These are phyloP conservation scores for Tretioscincus oriximinensis DNA, from an alignment of 2,113 vertebrate genomes.

Conservation along the genomic window DNA sequence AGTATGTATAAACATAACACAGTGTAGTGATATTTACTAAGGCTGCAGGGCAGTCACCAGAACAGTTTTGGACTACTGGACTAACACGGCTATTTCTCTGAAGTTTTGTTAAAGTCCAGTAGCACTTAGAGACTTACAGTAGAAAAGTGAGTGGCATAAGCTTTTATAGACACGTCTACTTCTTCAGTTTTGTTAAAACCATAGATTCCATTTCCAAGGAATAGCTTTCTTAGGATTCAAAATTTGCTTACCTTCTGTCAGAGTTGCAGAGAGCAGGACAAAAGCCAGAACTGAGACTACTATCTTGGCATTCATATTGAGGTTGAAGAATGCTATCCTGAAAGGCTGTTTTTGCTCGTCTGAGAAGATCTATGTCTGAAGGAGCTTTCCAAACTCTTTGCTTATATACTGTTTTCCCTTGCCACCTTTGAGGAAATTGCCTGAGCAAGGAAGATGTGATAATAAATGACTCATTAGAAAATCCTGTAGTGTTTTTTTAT, in stretches of 20 bases:
- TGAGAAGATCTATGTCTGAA: background rate
- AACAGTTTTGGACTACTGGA: too few species aligned
- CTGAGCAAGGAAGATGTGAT: conserved; percentile 29
- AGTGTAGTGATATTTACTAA: background rate
- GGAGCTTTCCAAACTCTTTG: fast-evolving
- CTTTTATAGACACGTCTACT: too few species aligned
- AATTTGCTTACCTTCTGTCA: conserved; percentile 75
- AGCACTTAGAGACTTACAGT: too few species aligned
- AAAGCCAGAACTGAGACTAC: conserved; percentile 48
- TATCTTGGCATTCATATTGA: conserved; percentile 36
- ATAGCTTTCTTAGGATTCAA: background rate
- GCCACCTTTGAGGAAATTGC: conserved; percentile 66
- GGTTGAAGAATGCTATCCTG: background rate
- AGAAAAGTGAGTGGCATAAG: too few species aligned
- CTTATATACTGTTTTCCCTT: conserved; percentile 55
- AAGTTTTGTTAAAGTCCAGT: too few species aligned
- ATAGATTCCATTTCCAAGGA: too few species aligned
- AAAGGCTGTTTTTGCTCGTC: background rate
- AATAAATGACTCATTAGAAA: conserved; percentile 59
- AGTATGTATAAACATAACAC: background rate
- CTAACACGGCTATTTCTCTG: too few species aligned
- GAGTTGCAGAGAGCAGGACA: conserved; percentile 59
- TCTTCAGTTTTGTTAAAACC: too few species aligned
- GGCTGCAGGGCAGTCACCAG: background rate
- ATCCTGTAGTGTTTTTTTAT: conserved; percentile 13